Base-by-base conservation (phyloP, 1,140 invertebrate species). In the Cydia pomonella region DNA sequence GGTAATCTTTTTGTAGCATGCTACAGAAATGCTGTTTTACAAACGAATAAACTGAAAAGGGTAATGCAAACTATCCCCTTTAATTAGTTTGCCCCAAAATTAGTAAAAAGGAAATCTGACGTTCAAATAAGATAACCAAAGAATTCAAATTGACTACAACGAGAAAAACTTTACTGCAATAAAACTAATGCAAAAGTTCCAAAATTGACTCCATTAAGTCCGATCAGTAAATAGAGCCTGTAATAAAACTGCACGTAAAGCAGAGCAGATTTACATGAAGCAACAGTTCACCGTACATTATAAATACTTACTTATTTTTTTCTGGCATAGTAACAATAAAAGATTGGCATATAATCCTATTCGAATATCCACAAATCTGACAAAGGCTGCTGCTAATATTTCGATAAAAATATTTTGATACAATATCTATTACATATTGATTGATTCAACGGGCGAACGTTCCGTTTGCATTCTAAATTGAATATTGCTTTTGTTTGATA, bases 271-370 rank as follows among this genome's bases (percentile, higher is more conserved):
- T 29, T 66, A 29, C 63, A 33, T 73, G 75, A 80, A 76, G 77
- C 75, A 82, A 63, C 63, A 74, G 73, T n/a, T 18, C n/a, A 0
- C 50, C 73, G 78, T 77, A 77, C 74, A 73, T 78, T 75, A 79
- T 74, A 73, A 75, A 79, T 71, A 86, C 63, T 16, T 66, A 66
- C 63, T 66, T 84, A 83, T 84, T 84, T 82, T 84, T 75, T 77
- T 78, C 76, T 80, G 82, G 79, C 76, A 82, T 75, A 76, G 80
- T 81, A 83, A 87, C 84, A 85, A 85, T 85, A 87, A 85, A 82
- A 86, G 84, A 87, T 86, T 87, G 82, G 79, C 77, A 78, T 84
- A 84, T 86, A 86, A 87, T 87, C 84, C 84, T 80, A 78, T 75
- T 79, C 76, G 79, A 81, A 81, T 80, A 79, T 80, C 72, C 76